Base-by-base conservation (phyloP, 2,113 vertebrate genomes). In the Sinocyclocheilus rhinocerous region DNA sequence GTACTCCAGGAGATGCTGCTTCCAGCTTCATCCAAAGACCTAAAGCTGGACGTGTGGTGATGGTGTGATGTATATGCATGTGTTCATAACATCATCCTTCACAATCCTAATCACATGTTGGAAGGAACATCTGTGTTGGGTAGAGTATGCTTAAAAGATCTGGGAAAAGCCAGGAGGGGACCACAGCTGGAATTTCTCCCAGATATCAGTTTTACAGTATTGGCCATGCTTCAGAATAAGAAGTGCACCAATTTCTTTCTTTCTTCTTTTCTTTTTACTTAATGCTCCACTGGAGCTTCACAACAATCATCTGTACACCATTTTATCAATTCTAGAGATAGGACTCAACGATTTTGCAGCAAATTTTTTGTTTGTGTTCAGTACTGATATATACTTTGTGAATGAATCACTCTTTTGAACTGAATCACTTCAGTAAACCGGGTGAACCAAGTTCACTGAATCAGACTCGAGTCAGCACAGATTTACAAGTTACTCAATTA, bases 1-100 rank as follows among this genome's bases (percentile, higher is more conserved):
- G 88, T 84, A 83, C 89, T 91, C 76, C 48, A 42, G 15, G 79
- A 82, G 81, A 76, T 45, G 79, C 79, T 77, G 42, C 15, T 36
- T 72, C 36, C 48, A 52, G 65, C 81, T n/a, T 22, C 48, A 36
- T n/a, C 45, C 24, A 12, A 33, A 55, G 48, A 9, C 45, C 63
- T 12, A 72, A 70, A 55, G 65, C 9, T 16, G 63, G 63, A 83
- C 12, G 10, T 55, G 45, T 83, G 65, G 18, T 81, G 79, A 2
- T 81, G 79, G 9, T 29, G 3, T 42, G 16, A 36, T 61, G 29
- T 16, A 29, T 6, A 13, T 59, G 33, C 42, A 36, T 67, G 15
- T 50, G 24, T 67, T 26, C 22, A 29, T 18, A 73, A 12, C 10
- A 76, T 50, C 15, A 67, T 67, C n/a, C 59, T 80, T 63, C 57